Conservation (phyloP, 2,113 vertebrate species). For the Mobula birostris region DNA sequence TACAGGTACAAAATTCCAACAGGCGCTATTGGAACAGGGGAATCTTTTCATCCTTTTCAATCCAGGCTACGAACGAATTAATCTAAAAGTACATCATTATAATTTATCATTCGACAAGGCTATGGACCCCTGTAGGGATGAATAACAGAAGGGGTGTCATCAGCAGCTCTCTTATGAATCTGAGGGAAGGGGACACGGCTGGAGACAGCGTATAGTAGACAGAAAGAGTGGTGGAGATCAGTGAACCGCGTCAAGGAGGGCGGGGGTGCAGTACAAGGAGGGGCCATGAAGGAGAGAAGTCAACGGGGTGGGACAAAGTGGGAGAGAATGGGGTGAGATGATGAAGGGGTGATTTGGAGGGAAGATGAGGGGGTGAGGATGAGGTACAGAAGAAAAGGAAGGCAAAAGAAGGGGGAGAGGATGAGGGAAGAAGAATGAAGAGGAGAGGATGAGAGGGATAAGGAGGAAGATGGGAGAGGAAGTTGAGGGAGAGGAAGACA, state of each 20-base stretch:
- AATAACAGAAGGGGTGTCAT: not conserved
- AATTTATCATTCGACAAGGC: not conserved
- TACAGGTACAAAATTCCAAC: not conserved
- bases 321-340: too few species aligned
- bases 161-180: not conserved
- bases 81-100: not conserved
- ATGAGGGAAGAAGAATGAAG: too few species aligned
- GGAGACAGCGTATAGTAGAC: not conserved
- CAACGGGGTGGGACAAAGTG: too few species aligned
- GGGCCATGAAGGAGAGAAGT: too few species aligned
- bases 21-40: not conserved
- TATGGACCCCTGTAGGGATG: not conserved
- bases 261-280: too few species aligned
- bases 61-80: not conserved
- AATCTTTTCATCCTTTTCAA: not conserved
- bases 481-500: too few species aligned
- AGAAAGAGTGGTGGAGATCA: not conserved
- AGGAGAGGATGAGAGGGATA: too few species aligned
- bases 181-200: not conserved
- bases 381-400: too few species aligned
- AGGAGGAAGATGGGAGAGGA: too few species aligned
- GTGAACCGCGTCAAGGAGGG: not conserved
- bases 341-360: too few species aligned
- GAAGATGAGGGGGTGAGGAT: too few species aligned
- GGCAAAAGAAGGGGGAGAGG: too few species aligned